Base-by-base conservation (phyloP, 1,140 invertebrate species). In the Apis laboriosa region DNA sequence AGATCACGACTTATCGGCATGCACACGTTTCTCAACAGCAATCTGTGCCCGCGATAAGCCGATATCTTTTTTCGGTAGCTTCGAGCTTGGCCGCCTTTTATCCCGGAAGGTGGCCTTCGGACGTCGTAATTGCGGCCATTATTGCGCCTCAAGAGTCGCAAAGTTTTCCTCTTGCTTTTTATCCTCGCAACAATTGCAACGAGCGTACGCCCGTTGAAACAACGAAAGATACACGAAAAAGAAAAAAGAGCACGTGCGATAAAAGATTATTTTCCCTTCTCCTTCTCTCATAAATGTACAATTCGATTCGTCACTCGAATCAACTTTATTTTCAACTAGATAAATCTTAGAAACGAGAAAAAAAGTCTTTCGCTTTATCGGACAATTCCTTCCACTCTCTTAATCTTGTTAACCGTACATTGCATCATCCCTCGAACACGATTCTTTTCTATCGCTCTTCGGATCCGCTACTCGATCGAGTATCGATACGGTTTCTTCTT, bases 71-170 rank as follows among this genome's bases (percentile, higher is more conserved):
- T 68, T 68, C 51, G 64, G 55, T 77, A 77, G 56, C 63, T 24
- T 24, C 17, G 11, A 28, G 34, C 28, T 55, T 66, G 21, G 60
- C 13, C 72, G 53, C 28, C 58, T 73, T 81, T 82, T 77, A 77
- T 60, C 24, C 72, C 80, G 73, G 80, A 82, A 82, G 80, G 56
- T 68, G 55, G 74, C 80, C 80, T 77, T 77, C 64, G 43, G 24
- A n/a, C 19, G 64, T 28, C 13, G n/a, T 56, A 67, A 60, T 68
- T 68, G 55, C 71, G 28, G 28, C 21, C 28, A 17, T 74, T 79
- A 51, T 79, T 79, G 28, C 67, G 70, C 17, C 17, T 7, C 21
- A 24, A 24, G 3, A n/a, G 43, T n/a, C 51, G 34, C 55, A 9
- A 21, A 21, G 51, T 15, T 70, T 53, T 28, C 13, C 34, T 53